Conservation (phyloP, 2,888 invertebrate genomes). For the Eupelmus urozonus region DNA sequence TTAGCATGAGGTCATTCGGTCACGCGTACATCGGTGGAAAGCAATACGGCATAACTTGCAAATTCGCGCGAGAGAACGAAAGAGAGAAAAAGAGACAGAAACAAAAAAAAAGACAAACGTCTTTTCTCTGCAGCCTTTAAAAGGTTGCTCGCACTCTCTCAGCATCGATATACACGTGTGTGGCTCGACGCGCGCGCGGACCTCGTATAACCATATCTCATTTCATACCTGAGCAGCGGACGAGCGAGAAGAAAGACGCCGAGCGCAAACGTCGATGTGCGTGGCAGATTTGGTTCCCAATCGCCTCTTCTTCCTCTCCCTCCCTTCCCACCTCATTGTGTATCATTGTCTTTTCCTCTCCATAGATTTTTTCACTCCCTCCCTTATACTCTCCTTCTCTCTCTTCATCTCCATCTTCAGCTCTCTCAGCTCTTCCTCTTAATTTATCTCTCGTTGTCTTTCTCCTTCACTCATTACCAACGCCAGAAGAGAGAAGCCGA, state of each 20-base stretch:
- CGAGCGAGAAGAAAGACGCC: slow-evolving; percentile 51
- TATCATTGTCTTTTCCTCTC: slow-evolving; percentile 47
- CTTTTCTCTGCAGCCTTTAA: too few relatives aligned
- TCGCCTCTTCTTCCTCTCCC: slow-evolving; percentile 64
- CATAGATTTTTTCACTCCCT: slow-evolving; percentile 20
- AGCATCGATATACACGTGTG: slow-evolving; percentile 12
- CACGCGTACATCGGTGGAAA: slow-evolving; percentile 60
- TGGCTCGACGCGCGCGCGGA: slow-evolving; percentile 50
- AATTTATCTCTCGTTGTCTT: slow-evolving; percentile 60
- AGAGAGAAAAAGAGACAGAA: slow-evolving; percentile 39
- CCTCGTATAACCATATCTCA: slow-evolving; percentile 72
- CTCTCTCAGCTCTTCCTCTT: slow-evolving; percentile 47
- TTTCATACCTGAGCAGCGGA: slow-evolving; percentile 68
- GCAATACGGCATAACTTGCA: slow-evolving; percentile 71
- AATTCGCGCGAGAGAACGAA: slow-evolving; percentile 62
- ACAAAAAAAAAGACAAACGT: slow-evolving; percentile 25
- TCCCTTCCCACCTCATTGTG: slow-evolving; percentile 45
- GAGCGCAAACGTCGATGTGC: slow-evolving; percentile 69
- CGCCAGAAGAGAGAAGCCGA: slow-evolving; percentile 71
- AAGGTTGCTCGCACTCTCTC: too few relatives aligned
- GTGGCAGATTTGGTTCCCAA: slow-evolving; percentile 74
- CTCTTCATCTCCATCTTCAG: slow-evolving; percentile 48
- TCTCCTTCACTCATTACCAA: slow-evolving; percentile 58
- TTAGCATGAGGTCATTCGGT: slow-evolving; percentile 61
- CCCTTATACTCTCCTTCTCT: slow-evolving; percentile 7